Conservation (phyloP, 2,113 vertebrate species). For the Pao palembangensis region DNA sequence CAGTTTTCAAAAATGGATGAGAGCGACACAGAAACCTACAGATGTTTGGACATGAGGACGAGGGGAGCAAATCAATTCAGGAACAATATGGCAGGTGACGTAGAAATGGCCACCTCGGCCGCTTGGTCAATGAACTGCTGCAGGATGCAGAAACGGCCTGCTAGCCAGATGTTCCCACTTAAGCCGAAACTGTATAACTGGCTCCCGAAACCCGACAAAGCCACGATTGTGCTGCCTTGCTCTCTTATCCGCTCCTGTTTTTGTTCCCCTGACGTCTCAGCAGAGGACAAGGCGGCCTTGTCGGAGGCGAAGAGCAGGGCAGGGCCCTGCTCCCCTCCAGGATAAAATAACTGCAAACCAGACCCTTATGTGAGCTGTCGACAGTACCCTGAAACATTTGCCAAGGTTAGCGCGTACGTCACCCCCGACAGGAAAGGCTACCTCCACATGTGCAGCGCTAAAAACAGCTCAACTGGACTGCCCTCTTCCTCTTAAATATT, state of each 20-base stretch:
- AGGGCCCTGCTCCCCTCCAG: constrained; percentile 49
- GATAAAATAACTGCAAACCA: constrained; percentile 71
- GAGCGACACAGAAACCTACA: neutral
- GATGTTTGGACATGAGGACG: constrained; percentile 27
- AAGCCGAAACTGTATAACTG: constrained; percentile 47
- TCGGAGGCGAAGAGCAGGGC: constrained; percentile 40
- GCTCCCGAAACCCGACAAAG: constrained; percentile 49
- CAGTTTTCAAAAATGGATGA: constrained; percentile 1
- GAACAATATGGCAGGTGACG: constrained; percentile 31
- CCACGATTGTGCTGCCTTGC: constrained; percentile 36
- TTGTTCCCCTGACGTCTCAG: constrained; percentile 1
- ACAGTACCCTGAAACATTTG: constrained; percentile 44
- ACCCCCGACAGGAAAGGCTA: constrained; percentile 44
- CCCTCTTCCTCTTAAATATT: constrained; percentile 49
- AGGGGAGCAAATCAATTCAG: constrained; percentile 19
- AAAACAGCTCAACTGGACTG: constrained; percentile 51
- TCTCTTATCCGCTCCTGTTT: constrained; percentile 15
- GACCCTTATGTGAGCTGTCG: constrained; percentile 70
- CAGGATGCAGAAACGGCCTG: constrained; percentile 61
- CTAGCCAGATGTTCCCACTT: constrained; percentile 63
- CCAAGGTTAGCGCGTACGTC: constrained; percentile 54
- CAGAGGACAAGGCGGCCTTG: constrained; percentile 44
- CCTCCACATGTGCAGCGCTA: constrained; percentile 29
- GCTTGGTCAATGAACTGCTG: constrained; percentile 54
- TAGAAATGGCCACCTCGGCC: constrained; percentile 44